phyloP scores from a whole-genome alignment of 2,888 invertebrate genomes.

The Scaptomyza parva region DNA sequence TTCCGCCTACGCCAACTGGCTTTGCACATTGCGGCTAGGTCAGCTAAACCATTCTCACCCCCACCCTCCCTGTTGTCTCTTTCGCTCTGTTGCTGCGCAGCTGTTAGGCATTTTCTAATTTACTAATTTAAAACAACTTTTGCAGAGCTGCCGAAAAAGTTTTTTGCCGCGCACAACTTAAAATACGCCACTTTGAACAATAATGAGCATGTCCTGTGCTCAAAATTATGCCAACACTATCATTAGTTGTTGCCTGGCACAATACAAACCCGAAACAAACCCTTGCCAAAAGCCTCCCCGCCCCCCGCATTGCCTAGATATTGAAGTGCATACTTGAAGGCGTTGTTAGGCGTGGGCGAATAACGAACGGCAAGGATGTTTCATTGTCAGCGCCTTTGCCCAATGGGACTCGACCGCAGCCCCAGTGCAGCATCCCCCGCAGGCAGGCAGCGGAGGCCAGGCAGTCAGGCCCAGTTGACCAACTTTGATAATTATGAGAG shows the following conservation, averaged over 20 bases:
- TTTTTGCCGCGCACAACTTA: constrained; percentile 37
- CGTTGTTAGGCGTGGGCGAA: background rate
- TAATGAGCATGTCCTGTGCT: constrained; percentile 69
- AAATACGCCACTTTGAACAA: constrained; percentile 46
- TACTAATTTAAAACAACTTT: constrained; percentile 77
- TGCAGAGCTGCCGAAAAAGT: constrained; percentile 34
- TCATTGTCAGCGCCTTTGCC: constrained; percentile 37
- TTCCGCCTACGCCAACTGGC: constrained; percentile 59
- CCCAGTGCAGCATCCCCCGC: constrained; percentile 16
- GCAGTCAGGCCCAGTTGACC: constrained; percentile 64
- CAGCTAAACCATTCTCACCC: background rate
- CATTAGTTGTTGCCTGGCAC: constrained; percentile 48
- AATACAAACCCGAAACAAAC: constrained; percentile 30
- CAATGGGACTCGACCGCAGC: constrained; percentile 39
- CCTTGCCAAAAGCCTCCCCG: background rate
- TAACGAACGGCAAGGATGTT: constrained; percentile 2
- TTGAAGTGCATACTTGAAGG: constrained; percentile 51
- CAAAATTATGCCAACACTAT: constrained; percentile 68
- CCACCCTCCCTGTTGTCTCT: no score
- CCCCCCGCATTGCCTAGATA: constrained; percentile 26
- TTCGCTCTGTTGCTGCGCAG: constrained; percentile 14
- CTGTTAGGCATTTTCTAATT: constrained; percentile 68
- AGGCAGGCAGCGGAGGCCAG: no score
- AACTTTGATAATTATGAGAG: constrained; percentile 75
- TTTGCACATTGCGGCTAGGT: constrained; percentile 26